Conservation (phyloP, 2,797 vertebrate genomes). For the Chloroceryle amazona region DNA sequence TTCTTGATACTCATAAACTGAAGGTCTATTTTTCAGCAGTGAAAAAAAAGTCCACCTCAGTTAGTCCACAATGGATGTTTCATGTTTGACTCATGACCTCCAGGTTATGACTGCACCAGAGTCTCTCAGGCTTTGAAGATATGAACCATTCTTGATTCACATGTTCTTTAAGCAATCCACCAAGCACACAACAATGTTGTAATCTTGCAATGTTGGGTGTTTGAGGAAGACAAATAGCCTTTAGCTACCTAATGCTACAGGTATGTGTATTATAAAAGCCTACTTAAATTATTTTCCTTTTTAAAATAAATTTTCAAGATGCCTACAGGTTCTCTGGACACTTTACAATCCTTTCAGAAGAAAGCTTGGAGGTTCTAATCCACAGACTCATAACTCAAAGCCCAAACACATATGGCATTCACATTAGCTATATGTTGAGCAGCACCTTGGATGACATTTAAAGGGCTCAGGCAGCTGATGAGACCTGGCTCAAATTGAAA, state of each 20-base stretch:
- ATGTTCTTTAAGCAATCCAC: not conserved
- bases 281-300: not conserved
- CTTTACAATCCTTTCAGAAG: not conserved
- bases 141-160: not conserved
- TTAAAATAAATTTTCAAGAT: not conserved
- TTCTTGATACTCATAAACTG: not conserved
- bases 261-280: not conserved
- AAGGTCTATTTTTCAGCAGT: not conserved
- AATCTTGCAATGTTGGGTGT: not conserved
- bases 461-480: slow-evolving; percentile 6
- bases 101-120: not conserved
- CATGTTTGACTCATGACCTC: not conserved
- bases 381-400: not conserved
- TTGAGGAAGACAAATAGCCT: not conserved
- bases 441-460: not conserved
- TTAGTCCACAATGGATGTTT: not conserved
- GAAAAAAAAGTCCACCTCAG: not conserved
- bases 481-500: slow-evolving; percentile 25
- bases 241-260: not conserved
- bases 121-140: not conserved
- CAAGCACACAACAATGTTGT: not conserved
- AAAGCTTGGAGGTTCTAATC: not conserved
- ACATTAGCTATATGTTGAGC: not conserved
- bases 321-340: not conserved
- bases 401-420: not conserved